These are phyloP conservation scores for Azorinus chamasolen DNA, from an alignment of 2,888 invertebrate genomes.

Conservation along the genomic window DNA sequence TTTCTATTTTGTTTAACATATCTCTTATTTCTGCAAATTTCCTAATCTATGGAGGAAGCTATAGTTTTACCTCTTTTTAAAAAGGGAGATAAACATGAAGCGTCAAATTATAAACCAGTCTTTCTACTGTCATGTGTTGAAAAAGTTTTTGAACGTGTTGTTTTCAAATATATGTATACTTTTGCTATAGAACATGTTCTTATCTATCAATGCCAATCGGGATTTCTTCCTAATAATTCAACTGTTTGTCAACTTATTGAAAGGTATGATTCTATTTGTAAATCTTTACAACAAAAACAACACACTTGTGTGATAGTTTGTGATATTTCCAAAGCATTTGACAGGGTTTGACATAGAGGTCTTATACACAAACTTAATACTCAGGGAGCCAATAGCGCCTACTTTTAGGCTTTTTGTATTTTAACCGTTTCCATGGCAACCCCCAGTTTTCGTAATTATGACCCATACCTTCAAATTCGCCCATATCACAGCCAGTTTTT, in stretches of 20 bases:
- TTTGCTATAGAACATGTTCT: neutral
- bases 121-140: neutral
- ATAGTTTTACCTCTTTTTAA: conserved; percentile 1
- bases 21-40: neutral
- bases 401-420: no score
- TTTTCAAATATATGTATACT: neutral
- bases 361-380: no score
- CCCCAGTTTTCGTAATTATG: no score
- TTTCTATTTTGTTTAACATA: neutral
- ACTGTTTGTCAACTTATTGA: neutral
- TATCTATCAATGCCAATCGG: neutral
- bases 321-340: neutral
- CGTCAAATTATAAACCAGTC: neutral
- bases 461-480: no score
- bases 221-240: conserved; percentile 2
- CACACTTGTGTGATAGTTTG: neutral
- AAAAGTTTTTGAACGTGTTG: neutral
- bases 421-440: no score
- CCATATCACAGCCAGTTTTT: no score
- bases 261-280: neutral
- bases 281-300: neutral
- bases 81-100: neutral
- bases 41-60: neutral
- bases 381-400: no score
- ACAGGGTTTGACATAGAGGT: neutral